Percentiles rank a stretch among this genome's conserved stretches.
Evolutionary conservation across 2,113 vertebrate genomes (phyloP).

Genomic region (Nyctereutes procyonoides): DNA sequence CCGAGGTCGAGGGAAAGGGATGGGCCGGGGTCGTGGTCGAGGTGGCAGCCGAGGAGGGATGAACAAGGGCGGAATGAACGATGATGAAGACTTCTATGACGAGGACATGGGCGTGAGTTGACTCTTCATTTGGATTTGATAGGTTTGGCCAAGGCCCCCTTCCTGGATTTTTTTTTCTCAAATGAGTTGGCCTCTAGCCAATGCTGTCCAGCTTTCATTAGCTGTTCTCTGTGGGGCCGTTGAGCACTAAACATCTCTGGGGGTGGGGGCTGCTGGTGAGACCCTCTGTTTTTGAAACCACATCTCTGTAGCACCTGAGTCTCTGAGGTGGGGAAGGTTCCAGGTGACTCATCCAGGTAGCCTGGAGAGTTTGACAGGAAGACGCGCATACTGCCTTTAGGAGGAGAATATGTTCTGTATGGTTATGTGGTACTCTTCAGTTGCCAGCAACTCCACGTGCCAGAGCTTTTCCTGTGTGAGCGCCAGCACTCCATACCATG

Average conservation of each 20-base stretch:
- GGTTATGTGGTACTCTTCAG: too few relatives aligned
- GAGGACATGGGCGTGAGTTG: slow-evolving; percentile 92
- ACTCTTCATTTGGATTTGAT: fast-evolving
- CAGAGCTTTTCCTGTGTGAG: background rate
- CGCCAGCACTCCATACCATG: fast-evolving
- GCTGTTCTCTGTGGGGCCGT: fast-evolving
- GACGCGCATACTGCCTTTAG: fast-evolving
- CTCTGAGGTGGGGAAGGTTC: background rate
- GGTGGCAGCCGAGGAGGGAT: slow-evolving; percentile 88
- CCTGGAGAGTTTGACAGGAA: background rate
- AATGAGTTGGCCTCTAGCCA: background rate
- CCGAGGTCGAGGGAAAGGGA: slow-evolving; percentile 88
- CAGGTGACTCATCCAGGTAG: background rate
- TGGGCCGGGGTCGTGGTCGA: slow-evolving; percentile 88
- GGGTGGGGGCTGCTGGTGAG: background rate
- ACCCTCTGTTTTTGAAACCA: background rate
- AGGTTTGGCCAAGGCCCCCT: background rate
- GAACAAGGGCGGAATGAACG: slow-evolving; percentile 87
- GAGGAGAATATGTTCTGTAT: too few relatives aligned
- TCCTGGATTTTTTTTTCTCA: background rate
- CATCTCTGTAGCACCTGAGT: background rate
- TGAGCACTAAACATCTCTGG: background rate
- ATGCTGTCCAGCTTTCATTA: background rate
- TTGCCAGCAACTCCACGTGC: background rate
- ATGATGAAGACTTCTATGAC: slow-evolving; percentile 93